These are phyloP conservation scores for Arothron firmamentum DNA, from an alignment of 2,113 vertebrate species.

Conservation along the genomic window DNA sequence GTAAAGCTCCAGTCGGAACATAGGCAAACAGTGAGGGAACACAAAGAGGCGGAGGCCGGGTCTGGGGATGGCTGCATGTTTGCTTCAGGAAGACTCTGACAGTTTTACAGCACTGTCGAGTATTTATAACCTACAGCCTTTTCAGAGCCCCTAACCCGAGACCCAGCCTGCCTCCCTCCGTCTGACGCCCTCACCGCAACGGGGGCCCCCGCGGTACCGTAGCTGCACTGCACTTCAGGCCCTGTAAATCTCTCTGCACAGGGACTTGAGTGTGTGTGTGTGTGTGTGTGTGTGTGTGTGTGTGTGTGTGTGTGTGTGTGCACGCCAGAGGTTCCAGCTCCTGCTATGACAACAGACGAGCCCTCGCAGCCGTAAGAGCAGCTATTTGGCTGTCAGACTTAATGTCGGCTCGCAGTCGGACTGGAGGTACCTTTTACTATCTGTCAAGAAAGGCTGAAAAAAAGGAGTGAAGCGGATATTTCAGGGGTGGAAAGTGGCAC, in stretches of 20 bases:
- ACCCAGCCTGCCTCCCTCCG: conserved; percentile 26
- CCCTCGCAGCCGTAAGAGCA: conserved; percentile 47
- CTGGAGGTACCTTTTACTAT: conserved; percentile 53
- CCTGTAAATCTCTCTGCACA: conserved; percentile 57
- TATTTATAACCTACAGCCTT: conserved; percentile 73
- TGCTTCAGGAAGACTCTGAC: conserved; percentile 64
- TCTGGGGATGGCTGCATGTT: conserved; percentile 30
- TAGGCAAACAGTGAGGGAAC: conserved; percentile 2
- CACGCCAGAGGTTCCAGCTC: conserved; percentile 17
- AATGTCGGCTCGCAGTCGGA: conserved; percentile 52
- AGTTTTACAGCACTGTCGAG: conserved; percentile 65
- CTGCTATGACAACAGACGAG: conserved; percentile 59
- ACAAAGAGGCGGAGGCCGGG: conserved; percentile 1
- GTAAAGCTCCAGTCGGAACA: conserved; percentile 21
- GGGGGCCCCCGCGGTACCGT: conserved; percentile 36
- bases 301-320: conserved; percentile 2
- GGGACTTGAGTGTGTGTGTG: conserved; percentile 18
- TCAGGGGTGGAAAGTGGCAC: conserved; percentile 52
- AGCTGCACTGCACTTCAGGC: conserved; percentile 38
- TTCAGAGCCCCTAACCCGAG: conserved; percentile 50
- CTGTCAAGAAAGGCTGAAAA: conserved; percentile 41
- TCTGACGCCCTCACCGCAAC: conserved; percentile 34
- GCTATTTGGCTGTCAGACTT: conserved; percentile 67
- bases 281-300: conserved; percentile 16
- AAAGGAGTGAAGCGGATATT: conserved; percentile 33